Evolutionary conservation across 2,113 vertebrate species (phyloP), one percentile per base, ranked within the genome.

Genomic region (Gobio gobio): DNA sequence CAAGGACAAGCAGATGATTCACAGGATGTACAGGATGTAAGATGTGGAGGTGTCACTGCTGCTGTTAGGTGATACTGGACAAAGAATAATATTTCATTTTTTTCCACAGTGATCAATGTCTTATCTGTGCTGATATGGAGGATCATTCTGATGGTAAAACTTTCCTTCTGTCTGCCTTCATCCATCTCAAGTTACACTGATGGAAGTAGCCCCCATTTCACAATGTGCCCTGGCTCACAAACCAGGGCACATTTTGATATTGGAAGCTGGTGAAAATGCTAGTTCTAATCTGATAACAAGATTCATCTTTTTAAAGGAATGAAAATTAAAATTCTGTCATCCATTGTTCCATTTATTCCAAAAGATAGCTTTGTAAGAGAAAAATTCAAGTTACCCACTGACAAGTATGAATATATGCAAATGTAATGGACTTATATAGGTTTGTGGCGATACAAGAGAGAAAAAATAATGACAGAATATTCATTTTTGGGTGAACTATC

Each of bases 71-170:
- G 10, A 85, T n/a, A 79, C 16, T 13, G 36, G 83, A 72, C 5
- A 72, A 79, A 85, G n/a, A 79, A 49, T 70, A 85, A 78, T 14
- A 78, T 66, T 78, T 66, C 61, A 58, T 4, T 26, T 64, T 61
- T 56, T 4, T 66, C 56, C 78, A 36, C 74, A 64, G 51, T 68
- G 74, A 78, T 66, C 59, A 64, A 68, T 56, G 61, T 33, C 18
- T 51, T 29, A 9, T 47, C 47, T 43, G 51, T 70, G 56, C 24
- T 45, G 47, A 78, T 58, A 24, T 40, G 13, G 61, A 85, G 47
- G 75, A 58, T 70, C 61, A 43, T 63, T 58, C 61, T 43, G 47
- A 10, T 64, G 56, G 47, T 29, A 49, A 68, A 79, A 63, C 22
- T 18, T 47, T 47, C n/a, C 20, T 47, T 47, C 58, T 18, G 13